Evolutionary conservation across 2,113 vertebrate species (phyloP).

Genomic region (rabbit (Oryctolagus cuniculus)): DNA sequence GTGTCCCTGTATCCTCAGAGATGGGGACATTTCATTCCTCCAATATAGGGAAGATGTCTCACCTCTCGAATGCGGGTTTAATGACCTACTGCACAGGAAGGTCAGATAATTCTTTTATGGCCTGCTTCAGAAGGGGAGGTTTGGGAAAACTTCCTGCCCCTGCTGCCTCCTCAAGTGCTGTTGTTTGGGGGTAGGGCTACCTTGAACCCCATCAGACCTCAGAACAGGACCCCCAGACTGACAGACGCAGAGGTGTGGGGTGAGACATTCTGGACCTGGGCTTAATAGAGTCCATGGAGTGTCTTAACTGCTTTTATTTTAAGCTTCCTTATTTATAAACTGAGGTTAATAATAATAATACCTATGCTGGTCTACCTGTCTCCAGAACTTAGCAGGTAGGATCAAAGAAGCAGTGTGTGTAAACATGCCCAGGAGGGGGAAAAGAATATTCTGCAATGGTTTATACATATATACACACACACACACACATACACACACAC

Average conservation of each 20-base stretch:
- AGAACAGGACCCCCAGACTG: background rate
- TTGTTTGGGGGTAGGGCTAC: background rate
- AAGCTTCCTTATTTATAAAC: constrained; percentile 3
- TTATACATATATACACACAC: background rate
- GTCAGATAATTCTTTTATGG: background rate
- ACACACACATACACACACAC: background rate
- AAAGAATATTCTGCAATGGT: background rate
- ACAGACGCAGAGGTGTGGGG: background rate
- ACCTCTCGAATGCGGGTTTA: background rate
- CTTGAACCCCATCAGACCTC: background rate
- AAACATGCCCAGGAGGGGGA: background rate
- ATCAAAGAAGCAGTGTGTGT: background rate
- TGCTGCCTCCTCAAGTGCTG: background rate
- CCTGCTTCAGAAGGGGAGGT: background rate
- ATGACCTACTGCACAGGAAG: background rate
- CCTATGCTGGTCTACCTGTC: background rate
- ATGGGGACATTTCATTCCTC: background rate
- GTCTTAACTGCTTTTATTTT: background rate
- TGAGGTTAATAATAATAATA: background rate
- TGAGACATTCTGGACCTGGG: background rate
- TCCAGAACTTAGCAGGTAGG: background rate
- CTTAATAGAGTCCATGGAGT: background rate
- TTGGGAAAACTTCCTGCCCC: background rate
- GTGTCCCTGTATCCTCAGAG: background rate
- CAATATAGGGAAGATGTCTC: background rate